Evolutionary conservation across 2,888 invertebrate species (phyloP), one percentile per base, ranked within the genome.

Genomic region (Meghimatium bilineatum): DNA sequence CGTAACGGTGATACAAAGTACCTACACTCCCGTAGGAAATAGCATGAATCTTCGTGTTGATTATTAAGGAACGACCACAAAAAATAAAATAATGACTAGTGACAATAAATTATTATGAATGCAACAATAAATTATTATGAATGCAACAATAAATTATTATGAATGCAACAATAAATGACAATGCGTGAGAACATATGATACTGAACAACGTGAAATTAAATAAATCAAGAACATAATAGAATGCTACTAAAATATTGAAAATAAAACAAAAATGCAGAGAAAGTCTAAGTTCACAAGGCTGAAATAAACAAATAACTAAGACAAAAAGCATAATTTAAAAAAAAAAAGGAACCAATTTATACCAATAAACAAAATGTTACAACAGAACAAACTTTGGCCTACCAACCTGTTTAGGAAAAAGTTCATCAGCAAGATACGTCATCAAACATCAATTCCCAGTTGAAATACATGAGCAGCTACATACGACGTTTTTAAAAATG

Each of bases 351-450:
- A 32, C n/a, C n/a, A n/a, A n/a, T n/a, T 29, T 12, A 77, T 60
- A 3, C 32, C 63, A 56, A 75, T n/a, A 71, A 36, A 26, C 36
- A 5, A 23, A 36, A 56, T 17, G 38, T 26, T 38, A 26, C 36
- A 23, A 38, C 34, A 71, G 36, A 71, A 71, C 71, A 71, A 71
- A 38, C 71, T 71, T 71, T 71, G 71, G 71, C 26, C 71, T 38
- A 71, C 71, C 69, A 38, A 71, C 71, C 71, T 71, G 71, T 23
- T 26, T 26, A 38, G 23, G 5, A 12, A 29, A 36, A 5, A 32
- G 0, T 29, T 26, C 56, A 34, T 36, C 60, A 77, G 26, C 8
- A 8, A 8, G 44, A 5, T 12, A 44, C 44, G 56, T 26, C 26
- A 26, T 23, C 56, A 56, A 8, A 56, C 17, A 56, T 20, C 3